These are phyloP conservation scores for Papilio aristodemus DNA, from an alignment of 1,140 invertebrate species.

Conservation along the genomic window DNA sequence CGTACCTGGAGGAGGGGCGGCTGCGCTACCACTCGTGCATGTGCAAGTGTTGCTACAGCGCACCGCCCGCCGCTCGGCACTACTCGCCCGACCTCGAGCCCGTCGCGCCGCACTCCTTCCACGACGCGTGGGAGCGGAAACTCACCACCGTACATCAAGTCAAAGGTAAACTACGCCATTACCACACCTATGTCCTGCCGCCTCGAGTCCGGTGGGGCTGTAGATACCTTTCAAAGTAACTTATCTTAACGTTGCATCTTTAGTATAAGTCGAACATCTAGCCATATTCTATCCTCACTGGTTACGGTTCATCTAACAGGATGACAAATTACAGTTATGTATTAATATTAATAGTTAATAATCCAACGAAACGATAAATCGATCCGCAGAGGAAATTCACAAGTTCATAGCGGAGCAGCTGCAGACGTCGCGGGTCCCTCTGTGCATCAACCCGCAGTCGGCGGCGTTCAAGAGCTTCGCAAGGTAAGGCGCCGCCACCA, in stretches of 20 bases:
- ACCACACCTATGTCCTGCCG: background rate
- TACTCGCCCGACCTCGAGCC: conserved; percentile 97
- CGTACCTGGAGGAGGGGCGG: conserved; percentile 98
- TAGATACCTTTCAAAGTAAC: no score
- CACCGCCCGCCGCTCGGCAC: conserved; percentile 84
- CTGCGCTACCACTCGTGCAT: conserved; percentile 99
- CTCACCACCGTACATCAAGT: conserved; percentile 95
- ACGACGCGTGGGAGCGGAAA: conserved; percentile 97
- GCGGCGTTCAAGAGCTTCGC: conserved; percentile 99
- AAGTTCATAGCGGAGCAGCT: conserved; percentile 98
- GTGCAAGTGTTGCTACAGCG: conserved; percentile 96
- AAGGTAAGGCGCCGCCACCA: conserved; percentile 89
- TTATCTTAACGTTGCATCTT: no score
- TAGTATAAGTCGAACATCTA: no score
- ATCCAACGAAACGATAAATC: conserved; percentile 26
- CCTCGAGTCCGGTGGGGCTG: no score
- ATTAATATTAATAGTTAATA: background rate
- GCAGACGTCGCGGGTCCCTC: conserved; percentile 94
- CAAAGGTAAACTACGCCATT: conserved; percentile 86
- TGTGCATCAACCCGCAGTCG: conserved; percentile 99
- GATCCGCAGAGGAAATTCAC: conserved; percentile 96
- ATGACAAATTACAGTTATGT: conserved; percentile 10
- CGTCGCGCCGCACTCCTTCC: conserved; percentile 91
- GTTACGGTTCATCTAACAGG: no score
- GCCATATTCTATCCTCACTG: no score